Conservation (phyloP, 92 coral and sea anemone genomes). For the Actinernus sp. region DNA sequence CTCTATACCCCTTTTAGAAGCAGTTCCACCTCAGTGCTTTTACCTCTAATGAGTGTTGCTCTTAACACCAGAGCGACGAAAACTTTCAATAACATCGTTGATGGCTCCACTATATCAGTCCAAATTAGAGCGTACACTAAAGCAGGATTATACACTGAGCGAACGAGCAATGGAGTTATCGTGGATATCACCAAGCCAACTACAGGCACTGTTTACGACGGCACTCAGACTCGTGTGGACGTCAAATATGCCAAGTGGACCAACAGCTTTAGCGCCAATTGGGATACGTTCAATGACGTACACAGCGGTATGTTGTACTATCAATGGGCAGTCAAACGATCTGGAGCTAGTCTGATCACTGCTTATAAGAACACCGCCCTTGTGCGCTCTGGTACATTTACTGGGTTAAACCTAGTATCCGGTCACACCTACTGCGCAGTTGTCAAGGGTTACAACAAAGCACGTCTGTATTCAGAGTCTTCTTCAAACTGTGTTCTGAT, state of each 20-base stretch:
- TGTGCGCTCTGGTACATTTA: conserved; percentile 36
- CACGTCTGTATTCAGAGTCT: conserved; percentile 75
- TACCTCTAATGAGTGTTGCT: conserved; percentile 63
- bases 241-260: conserved; percentile 89
- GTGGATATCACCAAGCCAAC: conserved; percentile 84
- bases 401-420: conserved; percentile 82
- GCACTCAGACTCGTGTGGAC: conserved; percentile 58
- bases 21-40: conserved; percentile 37
- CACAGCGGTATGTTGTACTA: conserved; percentile 88
- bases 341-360: conserved; percentile 56
- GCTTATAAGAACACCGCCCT: conserved; percentile 66
- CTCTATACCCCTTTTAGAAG: conserved; percentile 38
- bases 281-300: conserved; percentile 85
- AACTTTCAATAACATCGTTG: conserved; percentile 64
- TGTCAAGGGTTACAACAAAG: conserved; percentile 86
- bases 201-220: conserved; percentile 75
- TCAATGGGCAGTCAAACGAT: conserved; percentile 72
- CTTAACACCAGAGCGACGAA: conserved; percentile 62
- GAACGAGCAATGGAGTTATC: conserved; percentile 83
- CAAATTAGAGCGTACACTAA: conserved; percentile 86
- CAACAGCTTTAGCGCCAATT: conserved; percentile 72
- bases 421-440: conserved; percentile 91
- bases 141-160: conserved; percentile 83
- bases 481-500: conserved; percentile 89
- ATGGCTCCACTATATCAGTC: conserved; percentile 65